These are phyloP conservation scores for Drosophila ogumai DNA, from an alignment of 1,140 invertebrate species.

Conservation along the genomic window DNA sequence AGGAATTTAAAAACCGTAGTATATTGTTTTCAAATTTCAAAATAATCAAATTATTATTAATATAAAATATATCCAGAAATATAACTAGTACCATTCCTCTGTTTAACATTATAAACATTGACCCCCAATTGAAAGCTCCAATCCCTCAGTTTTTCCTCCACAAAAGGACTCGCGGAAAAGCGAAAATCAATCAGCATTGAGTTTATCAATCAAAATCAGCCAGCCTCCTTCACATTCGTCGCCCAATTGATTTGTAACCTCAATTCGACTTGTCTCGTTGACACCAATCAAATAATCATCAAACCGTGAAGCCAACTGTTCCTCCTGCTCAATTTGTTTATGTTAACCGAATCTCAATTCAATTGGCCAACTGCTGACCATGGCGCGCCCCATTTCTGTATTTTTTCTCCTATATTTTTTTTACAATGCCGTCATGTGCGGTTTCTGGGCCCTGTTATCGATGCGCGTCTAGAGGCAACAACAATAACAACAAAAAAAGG, in stretches of 20 bases:
- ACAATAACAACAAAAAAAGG: constrained; percentile 43
- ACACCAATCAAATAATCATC: constrained; percentile 57
- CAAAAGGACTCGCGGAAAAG: constrained; percentile 18
- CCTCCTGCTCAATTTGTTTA: constrained; percentile 51
- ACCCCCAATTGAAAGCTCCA: neutral
- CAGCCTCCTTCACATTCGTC: constrained; percentile 19
- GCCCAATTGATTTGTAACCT: constrained; percentile 75
- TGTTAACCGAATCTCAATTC: constrained; percentile 49
- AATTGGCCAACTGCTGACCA: constrained; percentile 41
- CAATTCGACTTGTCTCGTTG: constrained; percentile 70
- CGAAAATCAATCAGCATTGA: constrained; percentile 28
- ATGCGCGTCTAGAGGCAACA: constrained; percentile 13
- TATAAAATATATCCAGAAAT: neutral
- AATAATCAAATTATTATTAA: too few species aligned
- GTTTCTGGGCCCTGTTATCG: constrained; percentile 35
- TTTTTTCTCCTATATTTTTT: neutral
- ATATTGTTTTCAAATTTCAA: neutral
- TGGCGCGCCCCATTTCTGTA: constrained; percentile 32
- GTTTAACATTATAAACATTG: neutral
- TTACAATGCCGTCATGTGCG: constrained; percentile 34
- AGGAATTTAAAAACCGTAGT: too few species aligned
- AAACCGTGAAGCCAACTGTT: constrained; percentile 32
- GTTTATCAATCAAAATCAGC: constrained; percentile 6
- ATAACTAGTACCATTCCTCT: too few species aligned
- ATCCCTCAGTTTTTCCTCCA: too few species aligned